Conservation (phyloP, 1,140 invertebrate species). For the Anastatus disparis region DNA sequence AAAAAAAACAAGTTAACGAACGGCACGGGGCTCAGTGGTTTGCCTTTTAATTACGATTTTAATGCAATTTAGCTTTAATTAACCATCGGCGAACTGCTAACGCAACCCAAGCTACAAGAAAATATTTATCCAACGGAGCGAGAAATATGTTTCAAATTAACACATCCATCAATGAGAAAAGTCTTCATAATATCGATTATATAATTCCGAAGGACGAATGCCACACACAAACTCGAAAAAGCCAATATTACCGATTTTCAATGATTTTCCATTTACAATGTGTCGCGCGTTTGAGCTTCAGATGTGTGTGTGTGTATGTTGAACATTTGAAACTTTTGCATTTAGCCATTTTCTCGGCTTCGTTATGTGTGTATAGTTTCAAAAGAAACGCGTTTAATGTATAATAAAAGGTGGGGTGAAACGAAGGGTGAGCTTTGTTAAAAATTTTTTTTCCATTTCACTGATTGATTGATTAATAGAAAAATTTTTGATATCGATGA, state of each 20-base stretch:
- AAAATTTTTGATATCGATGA: no score
- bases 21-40: not conserved
- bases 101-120: not conserved
- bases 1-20: not conserved
- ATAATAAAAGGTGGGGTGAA: no score
- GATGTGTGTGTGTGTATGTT: no score
- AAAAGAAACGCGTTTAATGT: no score
- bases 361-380: no score
- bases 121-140: not conserved
- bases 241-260: not conserved
- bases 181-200: no score
- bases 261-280: not conserved
- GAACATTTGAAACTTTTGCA: no score
- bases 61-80: slow-evolving; percentile 14
- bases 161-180: not conserved
- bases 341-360: no score
- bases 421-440: no score
- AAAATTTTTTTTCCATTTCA: no score
- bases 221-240: not conserved
- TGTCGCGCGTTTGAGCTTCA: no score
- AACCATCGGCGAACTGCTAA: not conserved
- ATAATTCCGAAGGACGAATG: slow-evolving; percentile 1
- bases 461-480: no score
- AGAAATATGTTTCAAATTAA: slow-evolving; percentile 7
- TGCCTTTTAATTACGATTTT: slow-evolving; percentile 1